Evolutionary conservation across 2,797 vertebrate genomes (phyloP), one percentile per base, ranked within the genome.

Genomic region (Pampus argenteus): DNA sequence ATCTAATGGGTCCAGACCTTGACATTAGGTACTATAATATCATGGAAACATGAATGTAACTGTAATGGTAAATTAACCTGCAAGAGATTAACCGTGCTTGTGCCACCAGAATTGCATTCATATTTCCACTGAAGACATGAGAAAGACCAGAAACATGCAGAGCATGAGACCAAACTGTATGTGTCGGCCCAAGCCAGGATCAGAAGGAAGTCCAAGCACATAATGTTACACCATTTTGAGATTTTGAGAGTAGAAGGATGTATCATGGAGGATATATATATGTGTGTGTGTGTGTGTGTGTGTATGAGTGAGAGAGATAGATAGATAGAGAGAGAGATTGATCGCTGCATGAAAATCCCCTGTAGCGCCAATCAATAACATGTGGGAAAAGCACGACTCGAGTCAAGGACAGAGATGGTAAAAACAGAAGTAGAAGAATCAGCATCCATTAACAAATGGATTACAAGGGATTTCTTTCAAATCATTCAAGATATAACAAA

Each of bases 201-300:
- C 75, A 60, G 48, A 62, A 36, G 49, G 47, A 77, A 56, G 81
- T 82, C 38, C 61, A 56, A 56, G 67, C 67, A 71, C 40, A 77
- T 57, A 84, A 80, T 23, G 42, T 81, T 77, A 85, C 83, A 88
- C 80, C 81, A 86, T 86, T 87, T 88, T 88, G 76, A 79, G 66
- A 86, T 86, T 87, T 88, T 88, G 76, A 79, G 66, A 83, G 58
- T 26, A 68, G 29, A 59, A 48, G 73, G 42, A 79, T 82, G 63
- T 66, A 76, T 85, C 83, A 79, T 52, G 76, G 76, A 74, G 71
- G 69, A 82, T 62, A 29, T 48, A 8, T 42, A 18, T 54, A 0
- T 47, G 62, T 58, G 49, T 59, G 28, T 47, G 66, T 58, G 51
- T 71, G 29, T 31, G 31, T 34, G 31, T 57, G 36, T 48, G 9